Percentiles rank a stretch among this genome's conserved stretches.
Conservation (phyloP, 1,140 invertebrate genomes). For the Brachionus plicatilis region DNA sequence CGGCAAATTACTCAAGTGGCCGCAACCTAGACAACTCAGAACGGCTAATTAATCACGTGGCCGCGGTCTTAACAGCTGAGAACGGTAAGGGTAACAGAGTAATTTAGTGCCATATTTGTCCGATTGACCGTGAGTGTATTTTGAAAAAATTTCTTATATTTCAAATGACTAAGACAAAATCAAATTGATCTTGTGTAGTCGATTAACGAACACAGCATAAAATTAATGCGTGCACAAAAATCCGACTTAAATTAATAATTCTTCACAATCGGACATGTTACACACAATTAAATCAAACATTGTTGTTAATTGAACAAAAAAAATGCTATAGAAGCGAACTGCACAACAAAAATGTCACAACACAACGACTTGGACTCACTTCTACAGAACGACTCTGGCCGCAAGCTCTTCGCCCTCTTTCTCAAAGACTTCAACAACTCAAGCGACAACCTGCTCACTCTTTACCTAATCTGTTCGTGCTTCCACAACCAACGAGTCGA, state of each 20-base stretch:
- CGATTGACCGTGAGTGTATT: too few species aligned
- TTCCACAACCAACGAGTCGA: constrained; percentile 20
- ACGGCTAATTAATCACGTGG: too few species aligned
- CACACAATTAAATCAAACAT: background rate
- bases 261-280: background rate
- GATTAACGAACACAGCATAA: background rate
- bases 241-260: background rate
- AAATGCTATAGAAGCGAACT: background rate
- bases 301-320: background rate
- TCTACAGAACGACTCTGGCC: constrained; percentile 18
- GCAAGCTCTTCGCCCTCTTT: constrained; percentile 22
- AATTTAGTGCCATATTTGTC: too few species aligned
- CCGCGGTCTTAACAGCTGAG: too few species aligned
- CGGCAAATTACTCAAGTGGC: too few species aligned
- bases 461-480: constrained; percentile 32
- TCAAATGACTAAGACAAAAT: too few species aligned
- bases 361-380: constrained; percentile 10
- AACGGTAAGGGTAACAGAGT: too few species aligned
- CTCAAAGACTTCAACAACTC: constrained; percentile 35
- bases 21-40: too few species aligned
- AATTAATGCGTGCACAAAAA: background rate
- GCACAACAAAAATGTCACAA: background rate
- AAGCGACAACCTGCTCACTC: constrained; percentile 33
- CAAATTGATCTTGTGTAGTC: too few species aligned
- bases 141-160: too few species aligned